Conservation (phyloP, 2,797 vertebrate species). For the Pseudomugil gertrudae region DNA sequence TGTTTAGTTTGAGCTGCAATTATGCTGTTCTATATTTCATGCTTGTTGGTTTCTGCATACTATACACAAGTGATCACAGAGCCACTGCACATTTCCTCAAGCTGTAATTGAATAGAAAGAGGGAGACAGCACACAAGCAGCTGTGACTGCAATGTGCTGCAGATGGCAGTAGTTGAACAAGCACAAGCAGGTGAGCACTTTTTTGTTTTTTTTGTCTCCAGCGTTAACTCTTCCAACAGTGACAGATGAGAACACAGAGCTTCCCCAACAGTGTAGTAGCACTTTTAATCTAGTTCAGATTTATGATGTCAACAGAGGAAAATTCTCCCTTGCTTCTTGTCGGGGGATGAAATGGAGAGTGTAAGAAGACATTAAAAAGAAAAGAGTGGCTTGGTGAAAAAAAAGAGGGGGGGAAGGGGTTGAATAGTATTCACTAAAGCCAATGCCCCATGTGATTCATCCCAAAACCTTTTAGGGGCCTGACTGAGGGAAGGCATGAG, state of each 20-base stretch:
- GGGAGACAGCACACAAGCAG: slow-evolving; percentile 14
- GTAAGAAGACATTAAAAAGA: slow-evolving; percentile 76
- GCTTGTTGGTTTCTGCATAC: slow-evolving; percentile 72
- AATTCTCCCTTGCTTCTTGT: slow-evolving; percentile 68
- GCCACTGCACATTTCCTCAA: slow-evolving; percentile 60
- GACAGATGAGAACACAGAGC: slow-evolving; percentile 73
- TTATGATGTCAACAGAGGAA: slow-evolving; percentile 79
- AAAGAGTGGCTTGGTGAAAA: slow-evolving; percentile 59
- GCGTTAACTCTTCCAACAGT: slow-evolving; percentile 67
- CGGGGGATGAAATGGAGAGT: slow-evolving; percentile 72
- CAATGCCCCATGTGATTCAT: slow-evolving; percentile 73
- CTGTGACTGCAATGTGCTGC: slow-evolving; percentile 63
- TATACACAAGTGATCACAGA: slow-evolving; percentile 65
- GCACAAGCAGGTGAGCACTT: slow-evolving; percentile 37
- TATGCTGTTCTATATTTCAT: slow-evolving; percentile 71
- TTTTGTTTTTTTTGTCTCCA: slow-evolving; percentile 14
- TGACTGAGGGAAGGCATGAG: slow-evolving; percentile 60
- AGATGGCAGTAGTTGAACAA: slow-evolving; percentile 83
- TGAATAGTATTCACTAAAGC: slow-evolving; percentile 61
- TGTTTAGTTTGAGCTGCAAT: slow-evolving; percentile 67
- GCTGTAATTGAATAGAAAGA: slow-evolving; percentile 62
- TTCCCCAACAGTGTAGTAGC: slow-evolving; percentile 65
- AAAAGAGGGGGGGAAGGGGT: slow-evolving; percentile 26
- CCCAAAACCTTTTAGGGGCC: slow-evolving; percentile 71
- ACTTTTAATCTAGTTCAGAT: slow-evolving; percentile 79